phyloP scores from a whole-genome alignment of 2,797 vertebrate species.

The Aythya fuligula region DNA sequence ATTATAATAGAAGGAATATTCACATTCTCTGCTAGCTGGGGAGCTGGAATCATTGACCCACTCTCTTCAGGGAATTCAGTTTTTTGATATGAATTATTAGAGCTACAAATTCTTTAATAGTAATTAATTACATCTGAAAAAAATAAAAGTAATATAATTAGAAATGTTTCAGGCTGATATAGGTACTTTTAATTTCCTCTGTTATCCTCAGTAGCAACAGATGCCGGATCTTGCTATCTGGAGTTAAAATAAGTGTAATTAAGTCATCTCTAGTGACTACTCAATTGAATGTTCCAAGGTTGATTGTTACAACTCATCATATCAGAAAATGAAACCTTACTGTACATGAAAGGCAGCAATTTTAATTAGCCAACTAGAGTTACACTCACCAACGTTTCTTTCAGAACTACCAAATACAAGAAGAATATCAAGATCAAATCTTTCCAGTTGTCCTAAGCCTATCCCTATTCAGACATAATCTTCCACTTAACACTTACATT shows the following conservation, averaged over 20 bases:
- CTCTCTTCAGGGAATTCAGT: background rate
- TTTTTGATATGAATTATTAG: background rate
- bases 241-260: constrained; percentile 23
- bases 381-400: background rate
- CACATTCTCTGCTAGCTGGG: background rate
- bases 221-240: background rate
- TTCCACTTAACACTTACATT: background rate
- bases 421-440: background rate
- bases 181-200: constrained; percentile 18
- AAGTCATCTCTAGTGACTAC: background rate
- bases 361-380: background rate
- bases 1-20: background rate
- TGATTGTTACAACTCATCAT: background rate
- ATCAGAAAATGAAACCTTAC: background rate
- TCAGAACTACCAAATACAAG: background rate
- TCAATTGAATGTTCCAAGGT: background rate
- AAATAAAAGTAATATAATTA: background rate
- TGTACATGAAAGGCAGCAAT: background rate
- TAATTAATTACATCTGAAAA: background rate
- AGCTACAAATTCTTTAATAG: background rate
- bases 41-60: background rate
- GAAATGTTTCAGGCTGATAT: background rate
- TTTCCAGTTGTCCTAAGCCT: background rate
- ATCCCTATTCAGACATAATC: background rate
- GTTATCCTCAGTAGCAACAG: background rate